Evolutionary conservation across 1,140 invertebrate species (phyloP).

Genomic region (Bathynomus jamesi): DNA sequence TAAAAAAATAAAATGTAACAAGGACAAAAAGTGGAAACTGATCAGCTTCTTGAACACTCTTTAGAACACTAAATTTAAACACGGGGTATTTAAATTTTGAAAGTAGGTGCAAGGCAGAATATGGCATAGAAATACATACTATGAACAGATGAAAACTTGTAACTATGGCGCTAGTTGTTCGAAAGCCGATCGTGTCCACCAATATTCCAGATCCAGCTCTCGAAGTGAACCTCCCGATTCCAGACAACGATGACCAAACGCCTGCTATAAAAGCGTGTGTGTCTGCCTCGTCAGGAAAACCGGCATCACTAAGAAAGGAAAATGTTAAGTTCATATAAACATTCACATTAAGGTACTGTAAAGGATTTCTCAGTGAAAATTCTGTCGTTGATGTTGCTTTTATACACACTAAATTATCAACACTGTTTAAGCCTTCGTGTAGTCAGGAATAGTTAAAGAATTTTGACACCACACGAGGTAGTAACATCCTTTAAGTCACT

Average conservation of each 20-base stretch:
- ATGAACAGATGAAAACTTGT: not conserved
- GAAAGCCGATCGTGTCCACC: conserved; percentile 39
- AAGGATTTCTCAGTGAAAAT: not conserved
- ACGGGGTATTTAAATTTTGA: too few relatives aligned
- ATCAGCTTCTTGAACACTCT: too few relatives aligned
- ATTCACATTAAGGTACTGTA: not conserved
- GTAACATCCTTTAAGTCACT: too few relatives aligned
- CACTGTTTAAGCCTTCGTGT: too few relatives aligned
- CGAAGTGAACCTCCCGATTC: conserved; percentile 39
- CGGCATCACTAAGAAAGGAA: conserved; percentile 16
- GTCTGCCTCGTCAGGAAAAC: conserved; percentile 36
- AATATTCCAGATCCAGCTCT: conserved; percentile 39
- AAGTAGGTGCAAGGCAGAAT: too few relatives aligned
- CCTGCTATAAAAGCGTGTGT: conserved; percentile 39
- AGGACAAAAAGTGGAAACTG: too few relatives aligned
- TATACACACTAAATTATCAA: too few relatives aligned
- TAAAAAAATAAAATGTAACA: too few relatives aligned
- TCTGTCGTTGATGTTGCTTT: too few relatives aligned
- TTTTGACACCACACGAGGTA: too few relatives aligned
- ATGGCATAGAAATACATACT: not conserved
- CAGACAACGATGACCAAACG: conserved; percentile 39
- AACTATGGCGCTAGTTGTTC: conserved; percentile 1
- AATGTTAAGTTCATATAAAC: not conserved
- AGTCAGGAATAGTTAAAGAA: too few relatives aligned
- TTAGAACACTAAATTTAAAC: too few relatives aligned